Percentiles rank a stretch among this genome's conserved stretches.
Conservation (phyloP, 2,113 vertebrate species). For the Mastomys natalensis region DNA sequence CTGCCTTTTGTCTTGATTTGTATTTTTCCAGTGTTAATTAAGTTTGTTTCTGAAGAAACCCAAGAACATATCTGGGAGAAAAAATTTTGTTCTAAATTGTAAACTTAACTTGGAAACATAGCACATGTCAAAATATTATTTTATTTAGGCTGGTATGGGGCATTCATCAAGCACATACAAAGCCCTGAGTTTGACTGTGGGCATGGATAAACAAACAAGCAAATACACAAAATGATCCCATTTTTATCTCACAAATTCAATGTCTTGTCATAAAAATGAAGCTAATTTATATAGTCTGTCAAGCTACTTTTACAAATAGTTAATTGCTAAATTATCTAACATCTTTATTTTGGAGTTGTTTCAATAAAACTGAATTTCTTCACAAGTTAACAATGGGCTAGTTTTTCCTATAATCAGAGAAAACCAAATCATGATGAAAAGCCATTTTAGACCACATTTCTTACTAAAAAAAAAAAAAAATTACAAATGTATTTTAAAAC, state of each 20-base stretch:
- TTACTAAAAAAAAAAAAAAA: not conserved
- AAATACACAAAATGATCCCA: not conserved
- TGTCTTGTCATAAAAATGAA: slow-evolving; percentile 32
- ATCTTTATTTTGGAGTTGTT: slow-evolving; percentile 49
- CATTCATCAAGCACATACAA: not conserved
- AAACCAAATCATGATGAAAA: slow-evolving; percentile 50
- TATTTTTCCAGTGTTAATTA: slow-evolving; percentile 32
- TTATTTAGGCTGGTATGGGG: not conserved
- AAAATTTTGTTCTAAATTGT: not conserved
- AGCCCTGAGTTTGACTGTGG: too few species aligned
- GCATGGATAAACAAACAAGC: not conserved
- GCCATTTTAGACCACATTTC: not conserved
- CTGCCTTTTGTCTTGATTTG: slow-evolving; percentile 31
- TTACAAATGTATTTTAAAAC: slow-evolving; percentile 36
- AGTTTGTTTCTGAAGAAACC: slow-evolving; percentile 10
- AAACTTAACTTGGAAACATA: slow-evolving; percentile 58
- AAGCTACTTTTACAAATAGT: slow-evolving; percentile 42
- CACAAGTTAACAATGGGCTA: not conserved
- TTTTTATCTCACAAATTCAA: slow-evolving; percentile 31
- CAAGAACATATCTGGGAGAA: not conserved
- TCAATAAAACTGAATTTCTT: slow-evolving; percentile 43
- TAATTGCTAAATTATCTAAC: slow-evolving; percentile 47
- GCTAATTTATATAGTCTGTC: not conserved
- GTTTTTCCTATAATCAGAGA: slow-evolving; percentile 23
- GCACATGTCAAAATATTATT: slow-evolving; percentile 44